A percentile compares a stretch with the other conserved stretches of the same genome.
Conservation (phyloP, 2,888 invertebrate species). For the Chouioia cunea region DNA sequence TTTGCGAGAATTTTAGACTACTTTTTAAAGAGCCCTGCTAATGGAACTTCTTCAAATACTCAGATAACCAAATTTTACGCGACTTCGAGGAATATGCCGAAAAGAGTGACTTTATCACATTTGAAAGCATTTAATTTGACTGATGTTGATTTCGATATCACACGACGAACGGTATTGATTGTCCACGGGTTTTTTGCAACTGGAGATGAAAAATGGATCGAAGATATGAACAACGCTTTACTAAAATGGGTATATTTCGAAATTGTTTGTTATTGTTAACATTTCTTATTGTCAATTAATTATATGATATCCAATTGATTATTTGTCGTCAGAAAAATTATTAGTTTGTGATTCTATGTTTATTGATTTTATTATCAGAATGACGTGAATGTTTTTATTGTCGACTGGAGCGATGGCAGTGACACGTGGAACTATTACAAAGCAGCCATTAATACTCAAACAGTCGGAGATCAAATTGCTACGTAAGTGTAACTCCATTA, state of each 20-base stretch:
- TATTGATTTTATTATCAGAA: constrained; percentile 63
- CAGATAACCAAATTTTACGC: constrained; percentile 72
- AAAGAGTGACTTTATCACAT: constrained; percentile 67
- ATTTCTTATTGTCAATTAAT: too few species aligned
- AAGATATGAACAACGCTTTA: constrained; percentile 65
- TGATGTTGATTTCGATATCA: constrained; percentile 72
- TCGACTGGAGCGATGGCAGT: constrained; percentile 77
- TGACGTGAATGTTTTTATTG: constrained; percentile 75
- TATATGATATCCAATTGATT: too few species aligned
- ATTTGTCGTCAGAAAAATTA: too few species aligned
- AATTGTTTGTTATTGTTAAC: constrained; percentile 60
- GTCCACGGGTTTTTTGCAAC: constrained; percentile 77
- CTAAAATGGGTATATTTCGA: constrained; percentile 71
- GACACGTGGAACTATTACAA: constrained; percentile 75
- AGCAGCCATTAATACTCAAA: constrained; percentile 73
- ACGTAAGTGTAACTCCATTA: constrained; percentile 61
- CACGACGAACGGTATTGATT: constrained; percentile 72
- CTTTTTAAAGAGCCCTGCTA: constrained; percentile 70
- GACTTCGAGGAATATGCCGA: constrained; percentile 67
- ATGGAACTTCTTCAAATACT: constrained; percentile 60
- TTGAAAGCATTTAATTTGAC: constrained; percentile 72
- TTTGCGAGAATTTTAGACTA: constrained; percentile 64
- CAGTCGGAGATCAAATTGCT: constrained; percentile 72
- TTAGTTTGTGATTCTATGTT: too few species aligned
- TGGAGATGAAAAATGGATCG: constrained; percentile 73